Evolutionary conservation across 2,888 invertebrate genomes (phyloP).

Genomic region (Apodemia mormo): DNA sequence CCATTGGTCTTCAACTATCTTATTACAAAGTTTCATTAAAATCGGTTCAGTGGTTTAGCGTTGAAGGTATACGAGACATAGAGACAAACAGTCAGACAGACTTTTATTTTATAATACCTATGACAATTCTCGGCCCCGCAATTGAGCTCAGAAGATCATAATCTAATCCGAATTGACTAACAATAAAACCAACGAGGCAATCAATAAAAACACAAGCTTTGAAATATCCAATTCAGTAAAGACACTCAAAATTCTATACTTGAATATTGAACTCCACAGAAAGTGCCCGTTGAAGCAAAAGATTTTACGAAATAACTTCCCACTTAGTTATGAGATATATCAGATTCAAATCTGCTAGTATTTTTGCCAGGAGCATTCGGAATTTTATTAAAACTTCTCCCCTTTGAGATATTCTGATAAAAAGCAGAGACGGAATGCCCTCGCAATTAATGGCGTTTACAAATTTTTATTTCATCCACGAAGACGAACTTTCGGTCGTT

Average conservation of each 20-base stretch:
- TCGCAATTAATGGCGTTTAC: constrained; percentile 75
- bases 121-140: no score
- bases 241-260: constrained; percentile 37
- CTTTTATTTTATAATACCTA: no score
- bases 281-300: constrained; percentile 53
- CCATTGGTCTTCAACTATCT: no score
- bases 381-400: constrained; percentile 80
- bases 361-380: constrained; percentile 67
- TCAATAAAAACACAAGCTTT: background rate
- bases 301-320: constrained; percentile 52
- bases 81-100: no score
- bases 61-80: no score
- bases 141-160: no score
- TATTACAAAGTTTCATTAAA: no score
- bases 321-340: constrained; percentile 55
- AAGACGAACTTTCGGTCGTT: constrained; percentile 46
- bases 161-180: no score
- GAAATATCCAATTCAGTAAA: background rate
- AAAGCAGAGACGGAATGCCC: constrained; percentile 49
- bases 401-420: constrained; percentile 78
- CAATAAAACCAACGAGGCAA: no score
- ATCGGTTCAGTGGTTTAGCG: no score
- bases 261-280: constrained; percentile 58
- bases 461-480: constrained; percentile 76
- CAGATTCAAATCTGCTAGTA: constrained; percentile 62